Evolutionary conservation across 2,797 vertebrate genomes (phyloP).

Genomic region (Anas bernieri): DNA sequence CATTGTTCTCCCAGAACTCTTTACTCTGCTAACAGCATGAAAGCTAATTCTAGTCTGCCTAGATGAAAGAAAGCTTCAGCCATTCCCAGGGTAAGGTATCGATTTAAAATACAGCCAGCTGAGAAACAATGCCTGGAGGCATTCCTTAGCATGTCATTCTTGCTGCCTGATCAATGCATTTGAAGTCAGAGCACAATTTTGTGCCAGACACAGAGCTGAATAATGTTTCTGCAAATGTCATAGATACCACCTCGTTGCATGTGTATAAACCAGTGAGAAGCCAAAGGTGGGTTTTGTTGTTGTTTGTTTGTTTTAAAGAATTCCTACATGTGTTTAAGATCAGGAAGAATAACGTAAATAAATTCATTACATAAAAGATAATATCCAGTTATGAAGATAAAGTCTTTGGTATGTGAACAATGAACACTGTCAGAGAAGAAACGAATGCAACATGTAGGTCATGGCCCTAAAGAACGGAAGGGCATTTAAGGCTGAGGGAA

Average conservation of each 20-base stretch:
- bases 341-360: not conserved
- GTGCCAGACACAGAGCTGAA: not conserved
- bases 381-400: not conserved
- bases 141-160: not conserved
- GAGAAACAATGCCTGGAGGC: not conserved
- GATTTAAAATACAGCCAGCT: not conserved
- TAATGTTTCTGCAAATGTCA: not conserved
- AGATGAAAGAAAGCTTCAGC: not conserved
- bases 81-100: not conserved
- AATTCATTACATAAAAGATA: not conserved
- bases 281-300: not conserved
- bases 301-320: not conserved
- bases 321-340: not conserved
- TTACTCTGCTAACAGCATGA: not conserved
- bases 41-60: not conserved
- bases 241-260: not conserved
- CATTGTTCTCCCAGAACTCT: not conserved
- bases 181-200: not conserved
- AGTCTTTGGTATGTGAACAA: not conserved
- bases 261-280: not conserved
- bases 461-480: not conserved
- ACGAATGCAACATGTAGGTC: not conserved
- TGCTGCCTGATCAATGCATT: not conserved
- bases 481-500: slow-evolving; percentile 8
- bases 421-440: not conserved